Conservation (phyloP, 2,113 vertebrate genomes). For the Phaethon lepturus region DNA sequence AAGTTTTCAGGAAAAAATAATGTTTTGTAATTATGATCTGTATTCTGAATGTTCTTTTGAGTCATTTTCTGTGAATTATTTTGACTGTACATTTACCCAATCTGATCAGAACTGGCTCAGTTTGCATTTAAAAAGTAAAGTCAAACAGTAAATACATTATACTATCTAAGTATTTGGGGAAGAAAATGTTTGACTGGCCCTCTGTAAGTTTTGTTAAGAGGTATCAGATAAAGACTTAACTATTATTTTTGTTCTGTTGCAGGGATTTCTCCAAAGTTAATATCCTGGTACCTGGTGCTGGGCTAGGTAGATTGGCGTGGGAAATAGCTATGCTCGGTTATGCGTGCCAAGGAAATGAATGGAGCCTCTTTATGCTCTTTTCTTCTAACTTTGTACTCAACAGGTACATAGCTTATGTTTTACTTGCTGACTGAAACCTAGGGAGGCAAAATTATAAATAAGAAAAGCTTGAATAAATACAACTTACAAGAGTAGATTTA, state of each 20-base stretch:
- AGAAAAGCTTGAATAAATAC: background rate
- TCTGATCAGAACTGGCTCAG: background rate
- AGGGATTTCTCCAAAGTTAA: slow-evolving; percentile 96
- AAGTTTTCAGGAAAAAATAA: background rate
- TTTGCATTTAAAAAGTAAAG: background rate
- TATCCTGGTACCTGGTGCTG: slow-evolving; percentile 95
- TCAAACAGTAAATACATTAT: background rate
- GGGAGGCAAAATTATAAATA: background rate
- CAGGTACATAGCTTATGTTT: slow-evolving; percentile 86
- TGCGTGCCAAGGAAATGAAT: slow-evolving; percentile 97
- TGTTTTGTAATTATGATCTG: background rate
- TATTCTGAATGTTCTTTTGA: background rate
- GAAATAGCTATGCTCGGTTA: slow-evolving; percentile 96
- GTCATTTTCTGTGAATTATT: background rate
- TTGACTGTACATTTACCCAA: background rate
- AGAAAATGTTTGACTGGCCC: background rate
- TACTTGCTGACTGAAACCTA: slow-evolving; percentile 24
- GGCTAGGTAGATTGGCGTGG: slow-evolving; percentile 97
- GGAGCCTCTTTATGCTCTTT: slow-evolving; percentile 99
- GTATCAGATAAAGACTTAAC: slow-evolving; percentile 74
- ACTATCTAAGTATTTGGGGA: background rate
- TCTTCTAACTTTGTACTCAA: slow-evolving; percentile 99
- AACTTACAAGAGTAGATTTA: background rate
- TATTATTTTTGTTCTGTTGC: slow-evolving; percentile 79
- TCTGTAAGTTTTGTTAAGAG: slow-evolving; percentile 52